Conservation (phyloP, 2,113 vertebrate species). For the Ceyx margarethae region DNA sequence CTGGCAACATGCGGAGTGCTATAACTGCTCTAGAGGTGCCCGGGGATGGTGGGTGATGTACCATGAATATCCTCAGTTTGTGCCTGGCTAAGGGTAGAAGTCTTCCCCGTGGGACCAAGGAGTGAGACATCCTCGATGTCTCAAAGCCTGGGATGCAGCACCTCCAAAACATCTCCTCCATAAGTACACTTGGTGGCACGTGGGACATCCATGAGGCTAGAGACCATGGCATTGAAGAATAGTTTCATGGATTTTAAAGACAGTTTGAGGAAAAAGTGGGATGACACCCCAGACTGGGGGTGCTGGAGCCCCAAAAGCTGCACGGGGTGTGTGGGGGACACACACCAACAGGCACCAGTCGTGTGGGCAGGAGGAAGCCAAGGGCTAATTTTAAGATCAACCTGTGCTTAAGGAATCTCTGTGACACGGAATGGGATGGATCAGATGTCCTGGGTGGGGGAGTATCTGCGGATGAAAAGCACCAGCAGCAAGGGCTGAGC, state of each 20-base stretch:
- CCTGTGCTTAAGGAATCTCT: not conserved
- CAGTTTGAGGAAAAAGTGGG: not conserved
- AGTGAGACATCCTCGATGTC: not conserved
- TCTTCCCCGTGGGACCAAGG: fast-evolving
- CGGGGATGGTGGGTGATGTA: not conserved
- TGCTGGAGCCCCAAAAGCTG: not conserved
- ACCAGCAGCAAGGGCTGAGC: not conserved
- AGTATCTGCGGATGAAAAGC: not conserved
- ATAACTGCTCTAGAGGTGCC: no score
- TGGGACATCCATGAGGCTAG: fast-evolving
- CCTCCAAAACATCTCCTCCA: not conserved
- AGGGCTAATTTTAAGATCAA: constrained; percentile 25
- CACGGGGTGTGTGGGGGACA: no score
- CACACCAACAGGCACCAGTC: not conserved
- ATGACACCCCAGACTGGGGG: not conserved
- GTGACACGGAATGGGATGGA: not conserved
- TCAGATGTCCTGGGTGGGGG: not conserved
- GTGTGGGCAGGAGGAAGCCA: fast-evolving
- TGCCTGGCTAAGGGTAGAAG: not conserved
- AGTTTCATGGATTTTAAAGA: fast-evolving
- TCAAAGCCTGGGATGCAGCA: fast-evolving
- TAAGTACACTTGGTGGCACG: fast-evolving
- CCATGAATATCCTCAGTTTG: fast-evolving
- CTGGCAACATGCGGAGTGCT: not conserved
- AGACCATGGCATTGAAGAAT: fast-evolving